Percentiles rank a stretch among this genome's conserved stretches.
phyloP scores from a whole-genome alignment of 1,140 invertebrate species.

The Danaus melanippus region DNA sequence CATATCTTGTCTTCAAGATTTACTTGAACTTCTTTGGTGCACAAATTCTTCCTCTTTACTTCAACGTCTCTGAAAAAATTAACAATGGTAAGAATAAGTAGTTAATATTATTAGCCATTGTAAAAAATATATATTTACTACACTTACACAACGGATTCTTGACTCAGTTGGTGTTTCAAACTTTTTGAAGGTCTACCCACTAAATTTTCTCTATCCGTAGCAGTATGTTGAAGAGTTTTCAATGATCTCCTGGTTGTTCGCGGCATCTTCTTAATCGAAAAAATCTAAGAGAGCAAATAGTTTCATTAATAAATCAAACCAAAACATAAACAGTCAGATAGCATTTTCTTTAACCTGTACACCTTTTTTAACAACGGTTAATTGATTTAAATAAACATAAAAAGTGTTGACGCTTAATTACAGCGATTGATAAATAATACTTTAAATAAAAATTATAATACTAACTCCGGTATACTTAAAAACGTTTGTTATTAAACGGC shows the following conservation, averaged over 20 bases:
- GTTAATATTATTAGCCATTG: not conserved
- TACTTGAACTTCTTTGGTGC: conserved; percentile 72
- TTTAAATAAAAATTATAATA: too few species aligned
- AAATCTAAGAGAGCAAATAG: conserved; percentile 13
- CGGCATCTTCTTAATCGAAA: conserved; percentile 35
- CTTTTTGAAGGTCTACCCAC: conserved; percentile 70
- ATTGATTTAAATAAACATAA: too few species aligned
- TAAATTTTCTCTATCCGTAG: conserved; percentile 77
- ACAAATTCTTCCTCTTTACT: conserved; percentile 55
- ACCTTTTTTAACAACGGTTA: too few species aligned
- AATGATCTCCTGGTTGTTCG: conserved; percentile 71
- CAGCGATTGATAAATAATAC: too few species aligned
- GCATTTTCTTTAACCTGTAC: too few species aligned
- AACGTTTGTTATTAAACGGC: too few species aligned
- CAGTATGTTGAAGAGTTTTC: conserved; percentile 75
- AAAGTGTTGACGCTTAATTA: too few species aligned
- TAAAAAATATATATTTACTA: conserved; percentile 2
- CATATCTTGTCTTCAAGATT: conserved; percentile 69
- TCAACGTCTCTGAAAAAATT: conserved; percentile 46
- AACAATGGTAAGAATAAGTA: not conserved
- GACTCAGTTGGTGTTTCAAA: conserved; percentile 56
- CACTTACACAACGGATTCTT: conserved; percentile 45
- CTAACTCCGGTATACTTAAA: too few species aligned
- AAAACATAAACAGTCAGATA: too few species aligned
- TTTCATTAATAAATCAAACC: not conserved